Conservation (phyloP, 2,113 vertebrate genomes). For the Salminus brasiliensis region DNA sequence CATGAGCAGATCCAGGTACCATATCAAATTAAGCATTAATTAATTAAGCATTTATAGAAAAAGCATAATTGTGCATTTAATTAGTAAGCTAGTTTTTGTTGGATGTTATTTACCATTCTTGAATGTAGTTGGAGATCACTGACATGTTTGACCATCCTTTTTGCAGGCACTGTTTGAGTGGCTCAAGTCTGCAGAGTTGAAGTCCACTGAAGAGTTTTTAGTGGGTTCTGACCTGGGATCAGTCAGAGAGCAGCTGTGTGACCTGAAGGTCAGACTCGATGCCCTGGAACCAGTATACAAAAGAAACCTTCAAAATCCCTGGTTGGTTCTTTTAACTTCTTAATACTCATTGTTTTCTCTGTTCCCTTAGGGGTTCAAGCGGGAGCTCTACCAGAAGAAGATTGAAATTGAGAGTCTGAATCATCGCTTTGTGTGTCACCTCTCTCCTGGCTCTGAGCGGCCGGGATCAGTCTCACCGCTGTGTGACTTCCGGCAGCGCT, state of each 20-base stretch:
- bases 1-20: no score
- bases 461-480: constrained; percentile 62
- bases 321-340: no score
- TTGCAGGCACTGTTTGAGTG: constrained; percentile 81
- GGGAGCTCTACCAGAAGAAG: constrained; percentile 87
- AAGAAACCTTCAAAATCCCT: not conserved
- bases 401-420: constrained; percentile 86
- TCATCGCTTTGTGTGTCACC: constrained; percentile 74
- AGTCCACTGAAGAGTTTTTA: constrained; percentile 78
- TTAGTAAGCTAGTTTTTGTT: not conserved
- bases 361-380: constrained; percentile 80
- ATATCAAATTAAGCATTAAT: no score
- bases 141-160: constrained; percentile 2
- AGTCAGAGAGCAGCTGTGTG: constrained; percentile 82
- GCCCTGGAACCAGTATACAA: not conserved
- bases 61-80: no score
- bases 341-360: no score
- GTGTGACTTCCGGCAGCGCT: constrained; percentile 80
- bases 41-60: no score
- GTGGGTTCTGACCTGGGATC: constrained; percentile 78
- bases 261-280: constrained; percentile 79
- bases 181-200: constrained; percentile 81
- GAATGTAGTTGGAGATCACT: not conserved
- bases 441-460: constrained; percentile 66
- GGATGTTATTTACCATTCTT: not conserved